These are phyloP conservation scores for Lutraria lutraria DNA, from an alignment of 2,888 invertebrate species.

Conservation along the genomic window DNA sequence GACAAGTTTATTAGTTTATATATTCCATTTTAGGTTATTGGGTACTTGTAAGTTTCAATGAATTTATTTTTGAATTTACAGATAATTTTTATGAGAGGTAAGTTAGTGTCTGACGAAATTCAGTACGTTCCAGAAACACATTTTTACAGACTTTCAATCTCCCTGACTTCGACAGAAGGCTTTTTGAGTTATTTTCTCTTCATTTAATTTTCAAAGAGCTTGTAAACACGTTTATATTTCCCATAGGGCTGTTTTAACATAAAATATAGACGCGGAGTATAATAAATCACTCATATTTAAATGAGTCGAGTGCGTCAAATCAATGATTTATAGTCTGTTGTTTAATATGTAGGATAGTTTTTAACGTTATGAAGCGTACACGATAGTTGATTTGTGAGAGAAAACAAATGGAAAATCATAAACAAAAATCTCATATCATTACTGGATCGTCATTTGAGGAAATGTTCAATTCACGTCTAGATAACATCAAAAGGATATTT, in stretches of 20 bases:
- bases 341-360: slow-evolving; percentile 2
- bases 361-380: not conserved
- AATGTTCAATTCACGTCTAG: slow-evolving; percentile 5
- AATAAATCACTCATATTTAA: not conserved
- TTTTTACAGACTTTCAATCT: not conserved
- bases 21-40: not conserved
- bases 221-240: not conserved
- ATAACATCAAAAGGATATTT: not conserved
- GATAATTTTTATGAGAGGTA: not conserved
- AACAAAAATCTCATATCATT: not conserved
- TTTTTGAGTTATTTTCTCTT: not conserved
- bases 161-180: not conserved
- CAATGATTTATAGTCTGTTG: not conserved
- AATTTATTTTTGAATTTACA: not conserved
- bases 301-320: not conserved
- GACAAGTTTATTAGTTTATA: not conserved
- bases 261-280: not conserved
- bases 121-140: no score
- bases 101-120: not conserved
- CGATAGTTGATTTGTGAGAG: not conserved
- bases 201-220: not conserved
- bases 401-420: not conserved
- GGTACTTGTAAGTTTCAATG: not conserved
- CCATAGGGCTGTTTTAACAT: not conserved
- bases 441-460: not conserved